Base-by-base conservation (phyloP, 2,113 vertebrate species). In the Urocynchramus pylzowi region DNA sequence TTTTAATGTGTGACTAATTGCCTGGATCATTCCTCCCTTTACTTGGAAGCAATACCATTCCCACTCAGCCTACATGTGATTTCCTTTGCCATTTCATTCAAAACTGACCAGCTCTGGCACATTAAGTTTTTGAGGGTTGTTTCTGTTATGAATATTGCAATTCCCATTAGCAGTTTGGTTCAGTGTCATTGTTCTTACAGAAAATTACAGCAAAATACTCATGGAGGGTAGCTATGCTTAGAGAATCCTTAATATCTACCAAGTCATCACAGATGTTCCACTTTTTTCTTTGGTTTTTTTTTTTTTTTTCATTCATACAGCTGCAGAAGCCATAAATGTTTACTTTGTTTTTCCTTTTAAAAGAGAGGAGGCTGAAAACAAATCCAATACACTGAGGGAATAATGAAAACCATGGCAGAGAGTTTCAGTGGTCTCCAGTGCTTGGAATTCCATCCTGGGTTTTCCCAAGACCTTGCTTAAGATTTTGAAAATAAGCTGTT, bases 1-100 rank as follows among this genome's bases (percentile, higher is more conserved):
- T 63, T 77, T 80, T 86, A 86, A 80, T 81, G 68, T 81, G 42
- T 86, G 56, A n/a, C 82, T 94, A 95, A 92, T 92, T 93, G 92
- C 59, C 90, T 86, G 76, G 35, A 92, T 95, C 90, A 14, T 89
- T 70, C 86, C 54, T 77, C 13, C 57, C 75, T 90, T 90, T 85
- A 18, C 57, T 93, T 68, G 53, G 71, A 65, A 93, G 53, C 57
- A 73, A 11, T 13, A 11, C 49, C 35, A 44, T 93, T 79, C 54
- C 30, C 22, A 3, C 70, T 76, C 68, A 73, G 9, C 63, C 50
- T 64, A 6, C 26, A 7, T 20, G 31, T 54, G 39, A 57, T 93
- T 93, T 90, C 54, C 42, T 86, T 80, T 52, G 45, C 54, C 47
- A 59, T 93, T 93, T 81, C 71, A 59, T 74, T 92, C 54, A 78